Percentiles rank a stretch among this genome's conserved stretches.
Conservation (phyloP, 2,113 vertebrate species). For the Psittacula cyanocephala region DNA sequence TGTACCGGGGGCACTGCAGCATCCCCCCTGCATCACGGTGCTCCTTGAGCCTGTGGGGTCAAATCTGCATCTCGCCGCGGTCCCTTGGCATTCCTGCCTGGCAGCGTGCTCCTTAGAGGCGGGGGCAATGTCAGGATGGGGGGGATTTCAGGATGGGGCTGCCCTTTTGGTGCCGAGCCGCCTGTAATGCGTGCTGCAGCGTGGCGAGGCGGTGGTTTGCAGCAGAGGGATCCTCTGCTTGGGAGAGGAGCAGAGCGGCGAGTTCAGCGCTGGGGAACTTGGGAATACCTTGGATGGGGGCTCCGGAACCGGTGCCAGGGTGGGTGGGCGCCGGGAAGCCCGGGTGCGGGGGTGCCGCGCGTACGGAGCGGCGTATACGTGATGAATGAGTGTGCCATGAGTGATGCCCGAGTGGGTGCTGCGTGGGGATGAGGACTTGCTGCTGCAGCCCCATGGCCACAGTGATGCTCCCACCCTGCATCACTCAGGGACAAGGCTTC, state of each 20-base stretch:
- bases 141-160: background rate
- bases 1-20: background rate
- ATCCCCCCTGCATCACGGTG: background rate
- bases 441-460: background rate
- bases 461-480: rapidly evolving
- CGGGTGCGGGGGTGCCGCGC: background rate
- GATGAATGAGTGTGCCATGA: constrained; percentile 36
- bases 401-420: constrained; percentile 31
- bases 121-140: background rate
- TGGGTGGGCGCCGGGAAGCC: background rate
- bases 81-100: background rate
- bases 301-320: background rate
- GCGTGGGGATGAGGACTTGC: background rate
- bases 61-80: background rate
- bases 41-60: background rate
- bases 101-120: background rate
- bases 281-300: background rate
- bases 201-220: background rate
- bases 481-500: background rate
- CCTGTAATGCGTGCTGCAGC: background rate
- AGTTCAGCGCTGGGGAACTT: background rate
- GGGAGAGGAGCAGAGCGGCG: background rate
- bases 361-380: background rate
- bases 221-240: background rate
- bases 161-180: background rate